Evolutionary conservation across 2,797 vertebrate genomes (phyloP).

Genomic region (Lemur catta): DNA sequence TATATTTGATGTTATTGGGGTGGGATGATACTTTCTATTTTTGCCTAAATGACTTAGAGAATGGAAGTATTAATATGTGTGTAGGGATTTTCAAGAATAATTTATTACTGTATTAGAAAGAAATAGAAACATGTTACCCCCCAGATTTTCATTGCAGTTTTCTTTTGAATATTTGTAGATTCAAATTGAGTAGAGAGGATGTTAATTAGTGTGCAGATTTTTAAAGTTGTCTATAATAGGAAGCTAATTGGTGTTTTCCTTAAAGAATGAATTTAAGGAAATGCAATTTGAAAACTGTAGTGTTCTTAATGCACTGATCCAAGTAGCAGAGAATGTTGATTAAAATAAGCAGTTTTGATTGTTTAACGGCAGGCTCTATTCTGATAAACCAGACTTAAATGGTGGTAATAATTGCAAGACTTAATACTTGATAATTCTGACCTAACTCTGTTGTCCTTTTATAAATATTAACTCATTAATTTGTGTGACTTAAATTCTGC

Average conservation of each 20-base stretch:
- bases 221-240: conserved; percentile 84
- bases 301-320: conserved; percentile 72
- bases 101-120: conserved; percentile 69
- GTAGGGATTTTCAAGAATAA: conserved; percentile 52
- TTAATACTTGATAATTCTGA: conserved; percentile 17
- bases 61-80: conserved; percentile 50
- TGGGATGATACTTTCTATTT: conserved; percentile 48
- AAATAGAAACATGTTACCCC: conserved; percentile 68
- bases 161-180: conserved; percentile 78
- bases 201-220: conserved; percentile 84
- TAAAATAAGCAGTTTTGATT: conserved; percentile 80
- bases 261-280: conserved; percentile 84
- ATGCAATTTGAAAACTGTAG: conserved; percentile 75
- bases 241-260: conserved; percentile 85
- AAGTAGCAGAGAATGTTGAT: conserved; percentile 75
- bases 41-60: conserved; percentile 43
- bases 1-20: conserved; percentile 31
- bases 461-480: conserved; percentile 10
- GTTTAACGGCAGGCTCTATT: conserved; percentile 62
- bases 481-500: neutral
- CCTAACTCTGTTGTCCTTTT: neutral
- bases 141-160: conserved; percentile 72
- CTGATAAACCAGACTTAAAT: conserved; percentile 54
- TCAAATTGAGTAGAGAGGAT: conserved; percentile 78
- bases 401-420: neutral